Percentiles rank a stretch among this genome's conserved stretches.
These are phyloP conservation scores for Diachasmimorpha longicaudata DNA, from an alignment of 1,140 invertebrate genomes.

Conservation along the genomic window DNA sequence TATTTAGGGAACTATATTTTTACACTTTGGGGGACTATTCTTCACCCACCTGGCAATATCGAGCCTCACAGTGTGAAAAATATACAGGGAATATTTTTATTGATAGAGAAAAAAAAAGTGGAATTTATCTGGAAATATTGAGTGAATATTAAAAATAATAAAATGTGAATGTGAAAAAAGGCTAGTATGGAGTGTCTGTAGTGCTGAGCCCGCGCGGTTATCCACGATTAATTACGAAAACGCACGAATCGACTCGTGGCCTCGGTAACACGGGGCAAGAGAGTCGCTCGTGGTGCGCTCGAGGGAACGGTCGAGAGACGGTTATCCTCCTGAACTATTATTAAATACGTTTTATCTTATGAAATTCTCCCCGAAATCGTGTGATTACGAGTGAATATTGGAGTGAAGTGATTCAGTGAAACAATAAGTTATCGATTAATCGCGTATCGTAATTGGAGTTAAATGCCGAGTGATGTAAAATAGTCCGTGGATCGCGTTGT, in stretches of 20 bases:
- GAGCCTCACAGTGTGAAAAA: too few species aligned
- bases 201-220: constrained; percentile 27
- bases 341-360: background rate
- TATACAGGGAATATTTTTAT: background rate
- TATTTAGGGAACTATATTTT: too few species aligned
- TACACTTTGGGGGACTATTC: too few species aligned
- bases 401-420: background rate
- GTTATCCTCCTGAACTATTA: constrained; percentile 12
- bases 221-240: constrained; percentile 40
- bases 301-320: constrained; percentile 33
- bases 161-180: background rate
- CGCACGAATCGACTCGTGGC: constrained; percentile 35
- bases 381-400: background rate
- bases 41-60: too few species aligned
- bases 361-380: background rate
- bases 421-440: background rate
- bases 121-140: background rate
- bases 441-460: background rate
- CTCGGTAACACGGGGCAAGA: constrained; percentile 23
- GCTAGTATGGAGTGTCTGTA: background rate
- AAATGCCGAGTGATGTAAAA: background rate
- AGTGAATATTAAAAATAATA: background rate
- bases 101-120: background rate
- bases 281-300: constrained; percentile 34
- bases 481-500: background rate